phyloP scores from a whole-genome alignment of 2,797 vertebrate species.

The Pseudomugil tenellus region DNA sequence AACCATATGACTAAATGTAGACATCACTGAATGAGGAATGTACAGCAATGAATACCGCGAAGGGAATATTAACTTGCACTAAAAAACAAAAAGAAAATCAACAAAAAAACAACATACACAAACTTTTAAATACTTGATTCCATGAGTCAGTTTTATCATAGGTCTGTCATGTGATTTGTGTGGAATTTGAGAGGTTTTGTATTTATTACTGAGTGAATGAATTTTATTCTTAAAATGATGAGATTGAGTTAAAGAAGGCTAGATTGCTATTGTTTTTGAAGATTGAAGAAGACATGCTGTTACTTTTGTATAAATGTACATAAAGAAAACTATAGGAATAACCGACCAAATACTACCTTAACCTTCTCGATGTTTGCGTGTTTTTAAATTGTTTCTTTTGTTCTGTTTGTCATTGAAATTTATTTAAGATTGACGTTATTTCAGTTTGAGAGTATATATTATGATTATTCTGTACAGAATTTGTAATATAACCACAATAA shows the following conservation, averaged over 20 bases:
- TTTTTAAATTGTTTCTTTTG: slow-evolving; percentile 83
- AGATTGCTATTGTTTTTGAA: slow-evolving; percentile 96
- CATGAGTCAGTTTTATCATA: slow-evolving; percentile 99
- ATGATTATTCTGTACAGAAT: slow-evolving; percentile 89
- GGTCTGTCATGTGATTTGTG: slow-evolving; percentile 90
- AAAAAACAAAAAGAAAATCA: slow-evolving; percentile 80
- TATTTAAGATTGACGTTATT: slow-evolving; percentile 91
- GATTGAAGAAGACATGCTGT: slow-evolving; percentile 97
- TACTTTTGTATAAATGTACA: slow-evolving; percentile 99
- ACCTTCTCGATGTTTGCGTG: slow-evolving; percentile 94
- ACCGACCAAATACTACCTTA: slow-evolving; percentile 99
- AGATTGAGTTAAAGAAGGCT: slow-evolving; percentile 92
- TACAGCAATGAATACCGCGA: slow-evolving; percentile 99
- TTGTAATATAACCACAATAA: slow-evolving; percentile 87
- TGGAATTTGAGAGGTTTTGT: slow-evolving; percentile 99
- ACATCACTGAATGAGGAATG: slow-evolving; percentile 99
- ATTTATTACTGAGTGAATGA: slow-evolving; percentile 99
- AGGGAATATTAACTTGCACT: slow-evolving; percentile 99
- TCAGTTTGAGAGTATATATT: slow-evolving; percentile 89
- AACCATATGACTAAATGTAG: slow-evolving; percentile 90
- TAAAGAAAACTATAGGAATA: slow-evolving; percentile 97
- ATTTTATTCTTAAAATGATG: slow-evolving; percentile 85
- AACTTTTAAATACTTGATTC: slow-evolving; percentile 99
- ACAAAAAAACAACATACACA: slow-evolving; percentile 67
- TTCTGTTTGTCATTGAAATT: slow-evolving; percentile 81